Evolutionary conservation across 1,140 invertebrate species (phyloP).

Genomic region (Gyrodactylus bullatarudis): DNA sequence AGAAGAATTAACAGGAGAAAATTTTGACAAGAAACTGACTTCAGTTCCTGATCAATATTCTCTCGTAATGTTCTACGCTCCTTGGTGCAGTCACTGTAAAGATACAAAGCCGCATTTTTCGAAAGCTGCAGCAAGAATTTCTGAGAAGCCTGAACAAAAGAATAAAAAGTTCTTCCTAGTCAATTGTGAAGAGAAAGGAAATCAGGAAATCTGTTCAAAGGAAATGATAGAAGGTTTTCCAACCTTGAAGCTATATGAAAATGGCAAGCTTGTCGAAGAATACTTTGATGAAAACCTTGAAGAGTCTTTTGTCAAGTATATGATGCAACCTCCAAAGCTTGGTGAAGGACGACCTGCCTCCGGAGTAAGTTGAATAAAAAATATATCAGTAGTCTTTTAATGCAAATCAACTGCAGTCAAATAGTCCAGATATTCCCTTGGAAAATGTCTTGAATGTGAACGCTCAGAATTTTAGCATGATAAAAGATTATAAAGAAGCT

Average conservation of each 20-base stretch:
- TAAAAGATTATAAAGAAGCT: background rate
- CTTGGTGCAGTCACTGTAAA: conserved; percentile 49
- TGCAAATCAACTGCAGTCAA: too few relatives aligned
- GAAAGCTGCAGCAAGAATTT: background rate
- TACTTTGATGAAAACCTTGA: conserved; percentile 1
- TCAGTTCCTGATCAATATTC: background rate
- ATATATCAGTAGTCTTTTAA: too few relatives aligned
- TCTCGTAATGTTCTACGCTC: conserved; percentile 31
- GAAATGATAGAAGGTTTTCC: conserved; percentile 5
- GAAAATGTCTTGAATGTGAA: background rate
- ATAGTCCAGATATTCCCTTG: background rate
- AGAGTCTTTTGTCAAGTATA: background rate
- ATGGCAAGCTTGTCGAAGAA: background rate
- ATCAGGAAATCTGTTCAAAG: background rate
- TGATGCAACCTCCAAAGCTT: background rate
- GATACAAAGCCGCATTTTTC: conserved; percentile 14
- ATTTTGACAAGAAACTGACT: background rate
- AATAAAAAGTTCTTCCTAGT: background rate
- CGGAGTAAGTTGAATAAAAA: background rate
- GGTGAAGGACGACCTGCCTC: background rate
- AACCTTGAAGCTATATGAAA: background rate
- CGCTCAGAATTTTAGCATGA: background rate
- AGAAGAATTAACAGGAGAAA: too few relatives aligned
- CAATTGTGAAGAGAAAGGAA: conserved; percentile 3
- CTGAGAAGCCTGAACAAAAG: background rate